A percentile compares a stretch with the other conserved stretches of the same genome.
These are phyloP conservation scores for Drosophila repletoides DNA, from an alignment of 1,140 invertebrate genomes.

Conservation along the genomic window DNA sequence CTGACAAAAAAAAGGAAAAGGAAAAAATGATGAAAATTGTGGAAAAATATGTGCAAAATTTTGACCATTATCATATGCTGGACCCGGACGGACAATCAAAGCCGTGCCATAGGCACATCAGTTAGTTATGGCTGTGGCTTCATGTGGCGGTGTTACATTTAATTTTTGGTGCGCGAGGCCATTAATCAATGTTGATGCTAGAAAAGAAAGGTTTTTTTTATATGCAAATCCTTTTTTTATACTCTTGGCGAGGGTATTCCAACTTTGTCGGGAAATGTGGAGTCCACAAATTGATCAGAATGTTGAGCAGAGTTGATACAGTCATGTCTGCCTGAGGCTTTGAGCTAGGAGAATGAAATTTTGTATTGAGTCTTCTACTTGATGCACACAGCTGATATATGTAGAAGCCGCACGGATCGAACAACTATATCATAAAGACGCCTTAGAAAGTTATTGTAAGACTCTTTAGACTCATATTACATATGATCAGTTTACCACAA, in stretches of 20 bases:
- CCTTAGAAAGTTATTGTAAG: too few species aligned
- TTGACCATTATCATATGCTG: constrained; percentile 50
- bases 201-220: constrained; percentile 28
- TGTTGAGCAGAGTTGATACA: too few species aligned
- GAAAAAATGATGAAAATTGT: constrained; percentile 3
- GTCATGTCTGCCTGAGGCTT: too few species aligned
- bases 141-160: constrained; percentile 46
- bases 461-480: too few species aligned
- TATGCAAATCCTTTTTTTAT: too few species aligned
- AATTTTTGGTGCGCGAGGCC: constrained; percentile 30
- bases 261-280: too few species aligned
- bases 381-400: not conserved
- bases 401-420: too few species aligned
- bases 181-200: constrained; percentile 42
- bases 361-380: not conserved
- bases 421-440: too few species aligned
- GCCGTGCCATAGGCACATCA: constrained; percentile 22
- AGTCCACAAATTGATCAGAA: too few species aligned
- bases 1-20: not conserved
- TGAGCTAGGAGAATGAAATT: too few species aligned
- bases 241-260: too few species aligned
- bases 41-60: constrained; percentile 29
- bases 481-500: too few species aligned
- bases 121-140: constrained; percentile 35
- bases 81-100: constrained; percentile 14